These are phyloP conservation scores for Aramus guarauna DNA, from an alignment of 2,113 vertebrate genomes.

Conservation along the genomic window DNA sequence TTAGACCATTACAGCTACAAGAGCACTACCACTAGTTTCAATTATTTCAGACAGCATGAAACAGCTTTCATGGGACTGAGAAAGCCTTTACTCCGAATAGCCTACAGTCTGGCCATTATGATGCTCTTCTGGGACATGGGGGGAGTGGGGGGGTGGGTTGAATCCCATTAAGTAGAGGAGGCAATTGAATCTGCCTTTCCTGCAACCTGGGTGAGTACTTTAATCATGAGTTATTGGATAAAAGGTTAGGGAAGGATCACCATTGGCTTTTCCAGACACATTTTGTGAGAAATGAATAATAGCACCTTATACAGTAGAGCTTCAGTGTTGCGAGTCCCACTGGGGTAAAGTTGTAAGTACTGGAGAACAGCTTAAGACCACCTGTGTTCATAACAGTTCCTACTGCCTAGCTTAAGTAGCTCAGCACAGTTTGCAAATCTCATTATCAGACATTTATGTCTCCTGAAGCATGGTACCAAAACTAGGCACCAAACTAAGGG, in stretches of 20 bases:
- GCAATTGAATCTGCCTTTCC: conserved; percentile 15
- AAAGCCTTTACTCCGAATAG: conserved; percentile 39
- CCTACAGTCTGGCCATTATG: conserved; percentile 22
- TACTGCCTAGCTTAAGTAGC: not conserved
- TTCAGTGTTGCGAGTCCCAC: not conserved
- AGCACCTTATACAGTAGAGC: not conserved
- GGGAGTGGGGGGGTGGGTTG: not conserved
- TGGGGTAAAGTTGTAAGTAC: not conserved
- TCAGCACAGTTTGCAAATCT: not conserved
- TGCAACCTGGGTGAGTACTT: not conserved
- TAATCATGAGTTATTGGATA: conserved; percentile 20
- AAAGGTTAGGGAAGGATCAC: conserved; percentile 5
- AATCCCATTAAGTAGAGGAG: conserved; percentile 28
- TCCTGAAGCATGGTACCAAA: not conserved
- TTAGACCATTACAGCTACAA: conserved; percentile 2
- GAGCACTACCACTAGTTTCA: conserved; percentile 39
- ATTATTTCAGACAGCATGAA: conserved; percentile 50
- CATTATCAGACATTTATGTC: not conserved
- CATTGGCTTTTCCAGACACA: not conserved
- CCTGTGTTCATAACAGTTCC: not conserved
- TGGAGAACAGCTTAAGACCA: not conserved
- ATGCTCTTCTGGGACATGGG: conserved; percentile 1
- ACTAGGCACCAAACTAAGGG: not conserved
- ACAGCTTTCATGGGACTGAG: conserved; percentile 41
- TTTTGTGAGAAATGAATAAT: not conserved